Conservation (phyloP, 2,888 invertebrate species). For the Melipona beecheii region DNA sequence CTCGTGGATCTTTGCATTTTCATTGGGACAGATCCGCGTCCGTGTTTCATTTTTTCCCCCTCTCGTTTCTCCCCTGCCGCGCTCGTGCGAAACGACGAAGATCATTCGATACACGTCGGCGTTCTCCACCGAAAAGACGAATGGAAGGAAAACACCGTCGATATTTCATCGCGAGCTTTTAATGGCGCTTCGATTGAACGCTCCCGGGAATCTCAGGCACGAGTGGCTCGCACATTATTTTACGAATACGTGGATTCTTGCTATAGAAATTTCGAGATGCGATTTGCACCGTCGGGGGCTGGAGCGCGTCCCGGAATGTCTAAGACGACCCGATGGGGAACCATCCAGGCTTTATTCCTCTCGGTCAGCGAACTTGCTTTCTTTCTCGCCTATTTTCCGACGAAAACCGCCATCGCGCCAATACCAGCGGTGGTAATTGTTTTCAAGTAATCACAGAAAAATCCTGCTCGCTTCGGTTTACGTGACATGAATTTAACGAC, state of each 20-base stretch:
- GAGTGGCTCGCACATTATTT: slow-evolving; percentile 17
- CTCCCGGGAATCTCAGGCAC: slow-evolving; percentile 12
- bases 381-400: too few relatives aligned
- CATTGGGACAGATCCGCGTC: slow-evolving; percentile 7
- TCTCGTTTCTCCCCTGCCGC: too few relatives aligned
- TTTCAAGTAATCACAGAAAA: slow-evolving; percentile 36
- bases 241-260: slow-evolving; percentile 6
- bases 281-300: not conserved
- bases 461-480: slow-evolving; percentile 12
- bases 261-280: slow-evolving; percentile 5
- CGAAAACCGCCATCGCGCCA: slow-evolving; percentile 1
- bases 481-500: slow-evolving; percentile 37
- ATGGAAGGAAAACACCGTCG: slow-evolving; percentile 9
- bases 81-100: not conserved
- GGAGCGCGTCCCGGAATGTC: not conserved
- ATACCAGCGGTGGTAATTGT: slow-evolving; percentile 23
- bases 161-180: slow-evolving; percentile 9
- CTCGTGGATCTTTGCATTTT: slow-evolving; percentile 28
- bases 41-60: not conserved
- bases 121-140: not conserved
- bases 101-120: not conserved
- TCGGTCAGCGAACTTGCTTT: too few relatives aligned
- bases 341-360: not conserved
- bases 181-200: slow-evolving; percentile 23
- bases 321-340: not conserved